These are phyloP conservation scores for Lathronympha strigana DNA, from an alignment of 2,888 invertebrate genomes.

Conservation along the genomic window DNA sequence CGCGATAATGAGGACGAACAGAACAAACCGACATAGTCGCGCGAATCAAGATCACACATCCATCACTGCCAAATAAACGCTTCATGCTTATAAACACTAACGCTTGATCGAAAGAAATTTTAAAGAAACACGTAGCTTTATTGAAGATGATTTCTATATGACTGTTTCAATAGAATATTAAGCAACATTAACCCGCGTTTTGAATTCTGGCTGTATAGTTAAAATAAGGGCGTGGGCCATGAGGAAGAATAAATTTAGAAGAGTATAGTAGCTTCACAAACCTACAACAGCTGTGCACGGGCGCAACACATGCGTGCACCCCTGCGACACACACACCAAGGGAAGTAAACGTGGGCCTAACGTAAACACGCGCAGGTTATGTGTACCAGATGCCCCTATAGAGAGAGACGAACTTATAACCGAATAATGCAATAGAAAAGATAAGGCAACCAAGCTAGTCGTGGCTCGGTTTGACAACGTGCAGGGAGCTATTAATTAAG, in stretches of 20 bases:
- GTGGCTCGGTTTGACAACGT: conserved; percentile 72
- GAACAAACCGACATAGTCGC: conserved; percentile 51
- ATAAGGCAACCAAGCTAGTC: conserved; percentile 58
- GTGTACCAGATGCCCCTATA: conserved; percentile 82
- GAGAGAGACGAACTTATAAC: conserved; percentile 72
- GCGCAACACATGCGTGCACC: conserved; percentile 75
- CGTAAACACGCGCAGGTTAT: conserved; percentile 81
- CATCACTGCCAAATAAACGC: conserved; percentile 24
- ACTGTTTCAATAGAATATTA: conserved; percentile 65
- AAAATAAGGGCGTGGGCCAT: conserved; percentile 72
- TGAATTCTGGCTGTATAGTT: conserved; percentile 56
- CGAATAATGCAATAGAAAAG: conserved; percentile 62
- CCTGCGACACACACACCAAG: conserved; percentile 66
- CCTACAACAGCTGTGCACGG: conserved; percentile 81
- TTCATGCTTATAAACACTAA: conserved; percentile 1
- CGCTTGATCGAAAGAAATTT: conserved; percentile 22
- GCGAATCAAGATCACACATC: conserved; percentile 43
- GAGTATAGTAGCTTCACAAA: conserved; percentile 73
- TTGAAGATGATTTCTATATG: conserved; percentile 54
- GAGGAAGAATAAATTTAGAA: conserved; percentile 82
- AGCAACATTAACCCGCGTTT: conserved; percentile 58
- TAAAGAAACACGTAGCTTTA: conserved; percentile 30
- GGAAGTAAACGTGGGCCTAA: conserved; percentile 61
- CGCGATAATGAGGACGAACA: conserved; percentile 62
- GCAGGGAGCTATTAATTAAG: conserved; percentile 77